phyloP scores from a whole-genome alignment of 1,140 invertebrate genomes.

The Oryctes rhinoceros region DNA sequence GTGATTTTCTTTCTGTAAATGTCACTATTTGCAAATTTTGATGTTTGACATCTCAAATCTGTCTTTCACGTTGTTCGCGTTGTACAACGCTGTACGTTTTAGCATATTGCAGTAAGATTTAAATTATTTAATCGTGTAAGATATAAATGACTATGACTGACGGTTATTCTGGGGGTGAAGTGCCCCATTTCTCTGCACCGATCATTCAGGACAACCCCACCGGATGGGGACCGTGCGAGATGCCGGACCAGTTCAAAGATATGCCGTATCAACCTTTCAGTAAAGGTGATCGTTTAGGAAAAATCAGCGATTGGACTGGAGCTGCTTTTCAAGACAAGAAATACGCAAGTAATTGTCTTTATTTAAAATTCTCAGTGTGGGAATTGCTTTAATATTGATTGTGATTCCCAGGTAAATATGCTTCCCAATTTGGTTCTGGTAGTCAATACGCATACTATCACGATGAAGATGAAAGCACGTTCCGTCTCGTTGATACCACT shows the following conservation, averaged over 20 bases:
- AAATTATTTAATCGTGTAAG: background rate
- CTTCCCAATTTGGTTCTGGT: constrained; percentile 92
- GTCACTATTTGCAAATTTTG: background rate
- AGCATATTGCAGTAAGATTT: background rate
- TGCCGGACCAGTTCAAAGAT: constrained; percentile 95
- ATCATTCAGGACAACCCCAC: constrained; percentile 87
- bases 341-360: constrained; percentile 80
- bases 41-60: background rate
- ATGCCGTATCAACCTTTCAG: constrained; percentile 99
- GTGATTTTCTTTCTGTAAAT: background rate
- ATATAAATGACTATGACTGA: constrained; percentile 48
- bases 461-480: constrained; percentile 98
- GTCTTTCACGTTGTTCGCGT: background rate
- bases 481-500: constrained; percentile 96
- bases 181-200: constrained; percentile 58
- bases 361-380: background rate
- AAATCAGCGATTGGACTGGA: constrained; percentile 98
- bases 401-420: constrained; percentile 85
- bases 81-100: background rate
- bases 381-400: background rate
- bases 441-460: constrained; percentile 98
- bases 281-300: constrained; percentile 95
- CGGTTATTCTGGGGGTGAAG: constrained; percentile 44
- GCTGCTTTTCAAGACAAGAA: constrained; percentile 95
- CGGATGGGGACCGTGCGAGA: constrained; percentile 95